Evolutionary conservation across 2,888 invertebrate species (phyloP).

Genomic region (Eremobia ochroleuca): DNA sequence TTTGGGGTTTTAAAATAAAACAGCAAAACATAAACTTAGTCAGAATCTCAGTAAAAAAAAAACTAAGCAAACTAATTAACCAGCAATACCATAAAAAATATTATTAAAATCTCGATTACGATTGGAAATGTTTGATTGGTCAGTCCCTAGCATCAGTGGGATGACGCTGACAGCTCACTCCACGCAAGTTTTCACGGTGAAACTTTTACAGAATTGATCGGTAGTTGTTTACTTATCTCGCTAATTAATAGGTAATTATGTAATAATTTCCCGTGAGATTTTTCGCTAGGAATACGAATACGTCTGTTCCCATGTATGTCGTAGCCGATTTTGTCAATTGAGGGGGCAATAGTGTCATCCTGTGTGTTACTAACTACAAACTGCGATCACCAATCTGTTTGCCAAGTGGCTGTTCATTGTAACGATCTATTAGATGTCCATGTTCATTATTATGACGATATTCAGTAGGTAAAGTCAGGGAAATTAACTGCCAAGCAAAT

Average conservation of each 20-base stretch:
- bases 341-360: slow-evolving; percentile 40
- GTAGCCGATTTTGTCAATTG: slow-evolving; percentile 31
- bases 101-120: too few relatives aligned
- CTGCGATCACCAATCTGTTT: slow-evolving; percentile 37
- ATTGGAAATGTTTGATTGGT: too few relatives aligned
- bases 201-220: too few relatives aligned
- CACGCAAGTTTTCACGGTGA: too few relatives aligned
- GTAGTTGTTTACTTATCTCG: not conserved
- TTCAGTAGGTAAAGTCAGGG: not conserved
- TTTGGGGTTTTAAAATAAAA: too few relatives aligned
- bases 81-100: too few relatives aligned
- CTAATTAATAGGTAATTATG: slow-evolving; percentile 9
- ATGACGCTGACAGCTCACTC: too few relatives aligned
- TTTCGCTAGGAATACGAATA: slow-evolving; percentile 29
- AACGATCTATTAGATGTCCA: slow-evolving; percentile 20
- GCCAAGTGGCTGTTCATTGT: slow-evolving; percentile 43
- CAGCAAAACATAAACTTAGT: too few relatives aligned
- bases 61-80: too few relatives aligned
- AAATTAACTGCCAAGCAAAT: not conserved
- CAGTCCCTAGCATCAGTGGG: too few relatives aligned
- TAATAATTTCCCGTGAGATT: slow-evolving; percentile 40
- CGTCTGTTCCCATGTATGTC: slow-evolving; percentile 19
- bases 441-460: slow-evolving; percentile 21
- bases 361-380: slow-evolving; percentile 25
- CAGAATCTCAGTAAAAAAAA: too few relatives aligned